These are phyloP conservation scores for Agrochola lota DNA, from an alignment of 2,888 invertebrate species.

Conservation along the genomic window DNA sequence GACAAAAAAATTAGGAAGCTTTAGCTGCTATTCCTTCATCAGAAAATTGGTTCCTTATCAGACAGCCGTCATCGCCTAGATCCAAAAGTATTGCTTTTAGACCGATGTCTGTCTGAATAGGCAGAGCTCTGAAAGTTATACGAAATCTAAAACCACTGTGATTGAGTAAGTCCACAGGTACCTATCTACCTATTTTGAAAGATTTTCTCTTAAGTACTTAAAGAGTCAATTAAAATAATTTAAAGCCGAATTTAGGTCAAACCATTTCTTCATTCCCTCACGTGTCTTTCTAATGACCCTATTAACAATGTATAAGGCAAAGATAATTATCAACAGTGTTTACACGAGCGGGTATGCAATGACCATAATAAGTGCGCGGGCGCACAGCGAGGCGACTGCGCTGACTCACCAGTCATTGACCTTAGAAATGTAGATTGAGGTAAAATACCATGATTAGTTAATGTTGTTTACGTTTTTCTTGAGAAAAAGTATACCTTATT, in stretches of 20 bases:
- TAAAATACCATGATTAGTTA: constrained; percentile 55
- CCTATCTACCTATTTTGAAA: not conserved
- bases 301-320: constrained; percentile 55
- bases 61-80: not conserved
- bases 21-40: not conserved
- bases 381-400: constrained; percentile 58
- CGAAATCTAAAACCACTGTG: not conserved
- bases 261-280: constrained; percentile 16
- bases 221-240: constrained; percentile 20
- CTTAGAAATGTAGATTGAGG: constrained; percentile 72
- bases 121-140: not conserved
- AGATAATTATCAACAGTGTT: constrained; percentile 58
- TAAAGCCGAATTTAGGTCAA: constrained; percentile 32
- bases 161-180: not conserved
- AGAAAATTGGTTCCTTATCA: not conserved
- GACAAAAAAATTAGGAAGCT: not conserved
- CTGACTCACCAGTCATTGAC: constrained; percentile 82
- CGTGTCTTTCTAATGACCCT: constrained; percentile 48
- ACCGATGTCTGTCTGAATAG: not conserved
- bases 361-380: constrained; percentile 72
- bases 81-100: not conserved
- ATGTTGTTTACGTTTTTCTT: constrained; percentile 60
- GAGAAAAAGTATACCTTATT: constrained; percentile 15
- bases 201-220: not conserved
- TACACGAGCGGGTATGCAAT: constrained; percentile 67